Percentiles rank a stretch among this genome's conserved stretches.
These are phyloP conservation scores for Sebastes taczanowskii DNA, from an alignment of 2,797 vertebrate genomes.

Conservation along the genomic window DNA sequence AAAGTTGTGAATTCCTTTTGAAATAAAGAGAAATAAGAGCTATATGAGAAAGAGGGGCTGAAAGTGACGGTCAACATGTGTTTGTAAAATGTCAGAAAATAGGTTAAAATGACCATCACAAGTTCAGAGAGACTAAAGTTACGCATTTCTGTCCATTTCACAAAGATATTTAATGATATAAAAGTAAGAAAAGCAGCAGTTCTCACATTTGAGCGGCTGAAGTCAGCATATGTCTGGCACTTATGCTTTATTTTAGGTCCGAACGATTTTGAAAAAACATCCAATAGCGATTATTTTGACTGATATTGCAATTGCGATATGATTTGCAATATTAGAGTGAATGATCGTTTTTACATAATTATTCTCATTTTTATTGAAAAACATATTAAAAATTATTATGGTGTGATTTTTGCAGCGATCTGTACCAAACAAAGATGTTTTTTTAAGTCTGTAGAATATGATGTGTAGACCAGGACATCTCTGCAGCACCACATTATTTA, in stretches of 20 bases:
- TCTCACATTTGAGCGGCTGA: background rate
- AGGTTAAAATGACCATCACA: fast-evolving
- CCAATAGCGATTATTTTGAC: too few relatives aligned
- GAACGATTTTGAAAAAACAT: too few relatives aligned
- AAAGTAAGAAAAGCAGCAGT: background rate
- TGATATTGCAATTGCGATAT: too few relatives aligned
- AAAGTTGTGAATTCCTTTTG: background rate
- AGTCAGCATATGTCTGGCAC: background rate
- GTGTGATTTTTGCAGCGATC: too few relatives aligned
- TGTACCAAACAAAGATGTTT: too few relatives aligned
- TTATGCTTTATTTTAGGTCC: fast-evolving
- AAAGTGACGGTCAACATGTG: background rate
- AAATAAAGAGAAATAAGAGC: background rate
- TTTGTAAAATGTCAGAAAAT: background rate
- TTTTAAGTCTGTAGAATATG: too few relatives aligned
- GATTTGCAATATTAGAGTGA: too few relatives aligned
- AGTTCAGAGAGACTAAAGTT: background rate
- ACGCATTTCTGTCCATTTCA: background rate
- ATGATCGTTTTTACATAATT: too few relatives aligned
- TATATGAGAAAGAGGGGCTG: background rate
- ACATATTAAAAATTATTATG: too few relatives aligned
- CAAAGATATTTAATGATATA: background rate
- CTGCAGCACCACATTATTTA: too few relatives aligned
- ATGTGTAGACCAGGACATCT: too few relatives aligned
- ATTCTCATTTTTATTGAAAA: too few relatives aligned